Percentiles rank a stretch among this genome's conserved stretches.
phyloP scores from a whole-genome alignment of 2,113 vertebrate genomes.

The Morone chrysops region DNA sequence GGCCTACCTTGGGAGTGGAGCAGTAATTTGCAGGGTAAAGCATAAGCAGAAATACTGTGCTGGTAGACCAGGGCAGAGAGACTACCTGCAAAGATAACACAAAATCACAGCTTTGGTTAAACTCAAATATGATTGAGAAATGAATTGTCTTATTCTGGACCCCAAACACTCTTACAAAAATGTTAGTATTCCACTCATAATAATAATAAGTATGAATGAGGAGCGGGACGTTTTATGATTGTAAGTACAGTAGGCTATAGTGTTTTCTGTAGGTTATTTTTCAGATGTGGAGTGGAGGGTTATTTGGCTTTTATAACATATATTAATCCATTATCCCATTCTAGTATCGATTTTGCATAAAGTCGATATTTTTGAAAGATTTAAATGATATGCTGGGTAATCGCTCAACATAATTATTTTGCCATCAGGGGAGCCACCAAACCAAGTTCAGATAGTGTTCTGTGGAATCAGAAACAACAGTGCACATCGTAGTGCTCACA shows the following conservation, averaged over 20 bases:
- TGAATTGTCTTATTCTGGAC: background rate
- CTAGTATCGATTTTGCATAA: background rate
- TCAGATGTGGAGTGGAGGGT: no score
- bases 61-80: conserved; percentile 93
- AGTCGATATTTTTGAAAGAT: background rate
- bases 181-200: background rate
- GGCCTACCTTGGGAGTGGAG: conserved; percentile 86
- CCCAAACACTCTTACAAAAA: background rate
- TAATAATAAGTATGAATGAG: background rate
- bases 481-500: background rate
- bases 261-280: background rate
- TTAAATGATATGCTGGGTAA: background rate
- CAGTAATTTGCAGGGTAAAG: conserved; percentile 88
- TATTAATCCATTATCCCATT: background rate
- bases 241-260: background rate
- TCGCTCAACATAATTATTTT: background rate
- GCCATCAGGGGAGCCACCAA: background rate
- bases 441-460: background rate
- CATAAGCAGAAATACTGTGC: conserved; percentile 88
- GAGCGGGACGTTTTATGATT: background rate
- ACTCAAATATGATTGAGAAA: background rate
- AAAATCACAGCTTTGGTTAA: background rate
- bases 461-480: background rate
- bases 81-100: conserved; percentile 84
- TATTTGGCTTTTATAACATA: background rate